Evolutionary conservation across 92 coral and sea anemone species (phyloP), one percentile per base, ranked within the genome.

Genomic region (Muricea muricata): DNA sequence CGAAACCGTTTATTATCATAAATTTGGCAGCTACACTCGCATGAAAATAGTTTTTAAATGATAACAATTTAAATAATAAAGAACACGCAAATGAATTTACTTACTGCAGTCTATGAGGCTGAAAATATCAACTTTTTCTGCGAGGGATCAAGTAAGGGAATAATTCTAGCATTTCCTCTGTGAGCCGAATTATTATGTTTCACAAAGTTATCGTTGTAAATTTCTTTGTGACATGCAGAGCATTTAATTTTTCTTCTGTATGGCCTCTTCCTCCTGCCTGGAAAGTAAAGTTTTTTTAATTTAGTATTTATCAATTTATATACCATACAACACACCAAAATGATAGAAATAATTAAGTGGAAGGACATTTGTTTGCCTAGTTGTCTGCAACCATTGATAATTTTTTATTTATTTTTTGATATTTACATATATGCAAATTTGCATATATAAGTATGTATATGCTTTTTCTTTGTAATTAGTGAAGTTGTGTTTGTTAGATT

Each of bases 101-200:
- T 34, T 34, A 39, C 77, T 15, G 77, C 15, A 32, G 35, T 26
- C 20, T n/a, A n/a, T n/a, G n/a, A 70, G 14, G 29, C 42, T 11
- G 82, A 41, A 77, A 77, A 55, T 35, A 45, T 32, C 37, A 76
- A 77, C n/a, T 45, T 55, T 39, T 77, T 77, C 70, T 56, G 82
- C 32, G 34, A 77, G 21, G 82, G 82, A 57, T 77, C 66, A 23
- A 55, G 30, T 57, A 77, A 32, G 25, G 55, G 31, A 35, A 54
- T 32, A 65, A 56, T 32, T 39, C 40, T 77, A 7, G 82, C 50
- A 50, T 33, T 18, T 34, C 69, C 47, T 3, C 57, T 33, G 54
- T 77, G 82, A 35, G 82, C 70, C 32, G 68, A 15, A 31, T 56
- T 57, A 40, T 77, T 77, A 31, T 77, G 70, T 14, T 77, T 77